Evolutionary conservation across 2,888 invertebrate genomes (phyloP), one percentile per base, ranked within the genome.

Genomic region (Diadromus collaris): DNA sequence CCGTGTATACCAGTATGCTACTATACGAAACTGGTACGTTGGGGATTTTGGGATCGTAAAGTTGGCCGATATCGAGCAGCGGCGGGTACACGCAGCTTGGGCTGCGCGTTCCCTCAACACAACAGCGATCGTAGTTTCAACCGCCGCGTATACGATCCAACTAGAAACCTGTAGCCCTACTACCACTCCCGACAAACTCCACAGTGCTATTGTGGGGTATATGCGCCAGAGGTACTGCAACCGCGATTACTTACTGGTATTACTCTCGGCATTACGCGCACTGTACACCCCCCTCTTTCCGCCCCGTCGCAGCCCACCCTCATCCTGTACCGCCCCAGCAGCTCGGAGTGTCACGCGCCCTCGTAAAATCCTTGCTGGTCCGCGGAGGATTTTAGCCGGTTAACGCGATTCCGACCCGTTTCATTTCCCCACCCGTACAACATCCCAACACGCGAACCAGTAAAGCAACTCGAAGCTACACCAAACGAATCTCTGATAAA

Each of bases 11-110:
- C 58, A 24, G 44, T 79, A 51, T 75, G 68, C 58, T 58, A 29
- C 67, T 41, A 44, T 44, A 77, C 63, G 38, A 60, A 75, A 78
- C 71, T 60, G 51, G 65, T 70, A 70, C 75, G 60, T 58, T 61
- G 64, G 81, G 65, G 81, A 83, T 82, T 81, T 78, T 71, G 68
- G 74, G 74, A 74, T 82, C 79, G 68, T 84, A 85, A 85, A 83
- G 81, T 81, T 77, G 48, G 61, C 60, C 74, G 67, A 80, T 80
- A 78, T 72, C 80, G 72, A 70, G 63, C 71, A 72, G 48, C 67
- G 46, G 64, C 58, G 44, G 19, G 44, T 72, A 46, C 51, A 54
- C 68, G 72, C 72, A 73, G 58, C 65, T 48, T 63, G 68, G 38
- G 63, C 82, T 76, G 76, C 56, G 44, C 74, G 76, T 46, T 60